Percentiles rank a stretch among this genome's conserved stretches.
phyloP scores from a whole-genome alignment of 2,113 vertebrate species.

The Syrrhaptes paradoxus region DNA sequence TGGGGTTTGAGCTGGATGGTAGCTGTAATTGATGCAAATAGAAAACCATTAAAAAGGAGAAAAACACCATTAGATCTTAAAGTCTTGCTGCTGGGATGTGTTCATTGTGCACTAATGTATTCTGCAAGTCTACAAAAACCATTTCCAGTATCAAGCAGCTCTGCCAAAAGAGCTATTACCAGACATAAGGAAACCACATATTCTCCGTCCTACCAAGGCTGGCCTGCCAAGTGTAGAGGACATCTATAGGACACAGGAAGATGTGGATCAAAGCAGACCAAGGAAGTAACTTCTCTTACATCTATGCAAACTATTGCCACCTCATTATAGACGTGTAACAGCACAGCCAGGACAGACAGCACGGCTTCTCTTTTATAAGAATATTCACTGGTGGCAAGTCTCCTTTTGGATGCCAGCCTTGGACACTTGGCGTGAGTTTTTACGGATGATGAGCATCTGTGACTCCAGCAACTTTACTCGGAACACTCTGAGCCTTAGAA shows the following conservation, averaged over 20 bases:
- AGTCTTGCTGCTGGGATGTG: neutral
- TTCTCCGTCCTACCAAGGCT: neutral
- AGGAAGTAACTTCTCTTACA: neutral
- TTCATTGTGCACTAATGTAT: slow-evolving; percentile 29
- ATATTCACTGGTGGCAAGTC: neutral
- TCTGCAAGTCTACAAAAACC: slow-evolving; percentile 25
- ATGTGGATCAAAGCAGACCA: neutral
- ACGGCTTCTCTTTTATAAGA: neutral
- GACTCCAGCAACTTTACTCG: neutral
- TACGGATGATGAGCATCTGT: neutral
- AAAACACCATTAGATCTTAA: slow-evolving; percentile 7
- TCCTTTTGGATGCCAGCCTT: neutral
- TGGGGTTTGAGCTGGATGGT: neutral
- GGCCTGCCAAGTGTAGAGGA: neutral
- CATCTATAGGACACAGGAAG: neutral
- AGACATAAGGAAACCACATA: slow-evolving; percentile 56
- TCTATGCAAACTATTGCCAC: neutral
- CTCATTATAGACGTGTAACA: neutral
- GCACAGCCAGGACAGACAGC: neutral
- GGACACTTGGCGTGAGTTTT: neutral
- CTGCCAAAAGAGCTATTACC: slow-evolving; percentile 50
- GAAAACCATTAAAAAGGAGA: slow-evolving; percentile 26
- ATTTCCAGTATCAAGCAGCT: slow-evolving; percentile 18
- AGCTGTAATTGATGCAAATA: slow-evolving; percentile 4
- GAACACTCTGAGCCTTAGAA: neutral